These are phyloP conservation scores for Mareca strepera DNA, from an alignment of 2,797 vertebrate species.

Conservation along the genomic window DNA sequence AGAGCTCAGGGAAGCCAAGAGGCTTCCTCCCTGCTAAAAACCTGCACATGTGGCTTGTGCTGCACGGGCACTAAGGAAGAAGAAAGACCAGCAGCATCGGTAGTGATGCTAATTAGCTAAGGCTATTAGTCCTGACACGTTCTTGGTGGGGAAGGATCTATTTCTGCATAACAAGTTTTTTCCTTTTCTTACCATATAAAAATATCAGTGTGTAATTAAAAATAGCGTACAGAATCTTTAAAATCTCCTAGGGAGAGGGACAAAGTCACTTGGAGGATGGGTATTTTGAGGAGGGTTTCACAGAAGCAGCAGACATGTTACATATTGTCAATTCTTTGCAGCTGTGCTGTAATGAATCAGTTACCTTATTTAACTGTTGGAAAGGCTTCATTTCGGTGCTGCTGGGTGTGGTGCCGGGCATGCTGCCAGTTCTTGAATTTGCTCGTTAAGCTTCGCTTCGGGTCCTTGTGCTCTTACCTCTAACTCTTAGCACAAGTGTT, in stretches of 20 bases:
- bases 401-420: neutral
- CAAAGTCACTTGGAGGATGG: neutral
- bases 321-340: neutral
- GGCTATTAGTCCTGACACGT: neutral
- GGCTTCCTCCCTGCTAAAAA: accelerated
- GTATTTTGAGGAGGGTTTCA: neutral
- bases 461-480: neutral
- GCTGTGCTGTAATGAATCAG: accelerated
- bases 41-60: accelerated
- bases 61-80: neutral
- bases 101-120: accelerated
- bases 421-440: neutral
- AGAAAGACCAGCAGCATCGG: neutral
- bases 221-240: neutral
- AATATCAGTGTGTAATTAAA: neutral
- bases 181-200: neutral
- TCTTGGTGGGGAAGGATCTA: neutral
- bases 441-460: neutral
- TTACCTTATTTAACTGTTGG: neutral
- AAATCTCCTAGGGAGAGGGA: neutral
- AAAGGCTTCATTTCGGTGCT: accelerated
- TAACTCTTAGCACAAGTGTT: neutral
- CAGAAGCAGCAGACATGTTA: neutral
- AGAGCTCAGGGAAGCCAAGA: neutral
- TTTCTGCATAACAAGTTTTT: neutral